Conservation (phyloP, 2,888 invertebrate genomes). For the Drosophila birchii region DNA sequence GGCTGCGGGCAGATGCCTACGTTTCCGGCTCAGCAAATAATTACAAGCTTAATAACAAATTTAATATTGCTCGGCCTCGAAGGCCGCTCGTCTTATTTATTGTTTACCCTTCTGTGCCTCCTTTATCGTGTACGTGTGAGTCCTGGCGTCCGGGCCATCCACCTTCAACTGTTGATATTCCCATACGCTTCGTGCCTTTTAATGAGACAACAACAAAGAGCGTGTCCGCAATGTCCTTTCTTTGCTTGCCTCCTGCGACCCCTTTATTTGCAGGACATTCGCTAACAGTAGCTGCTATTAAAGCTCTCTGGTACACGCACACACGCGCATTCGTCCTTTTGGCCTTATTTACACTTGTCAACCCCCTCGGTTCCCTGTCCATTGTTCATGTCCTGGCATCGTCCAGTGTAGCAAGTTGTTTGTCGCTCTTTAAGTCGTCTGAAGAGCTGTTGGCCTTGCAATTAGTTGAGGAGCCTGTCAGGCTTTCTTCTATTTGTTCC, state of each 20-base stretch:
- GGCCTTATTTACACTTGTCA: conserved; percentile 46
- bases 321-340: conserved; percentile 16
- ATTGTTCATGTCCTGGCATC: neutral
- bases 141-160: neutral
- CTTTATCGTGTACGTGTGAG: conserved; percentile 26
- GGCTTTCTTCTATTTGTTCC: conserved; percentile 51
- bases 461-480: conserved; percentile 67
- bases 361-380: neutral
- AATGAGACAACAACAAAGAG: conserved; percentile 75
- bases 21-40: conserved; percentile 73
- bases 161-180: conserved; percentile 66
- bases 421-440: conserved; percentile 61
- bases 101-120: conserved; percentile 46
- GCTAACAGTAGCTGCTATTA: conserved; percentile 43
- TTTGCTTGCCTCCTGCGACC: conserved; percentile 42
- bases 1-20: conserved; percentile 58
- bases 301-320: conserved; percentile 30
- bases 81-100: conserved; percentile 53
- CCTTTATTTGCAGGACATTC: conserved; percentile 55
- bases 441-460: conserved; percentile 76
- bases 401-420: conserved; percentile 32
- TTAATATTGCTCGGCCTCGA: conserved; percentile 68
- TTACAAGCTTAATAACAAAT: conserved; percentile 80
- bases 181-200: conserved; percentile 73
- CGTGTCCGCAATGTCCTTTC: conserved; percentile 35